Conservation (phyloP, 1,140 invertebrate genomes). For the Eueides isabella region DNA sequence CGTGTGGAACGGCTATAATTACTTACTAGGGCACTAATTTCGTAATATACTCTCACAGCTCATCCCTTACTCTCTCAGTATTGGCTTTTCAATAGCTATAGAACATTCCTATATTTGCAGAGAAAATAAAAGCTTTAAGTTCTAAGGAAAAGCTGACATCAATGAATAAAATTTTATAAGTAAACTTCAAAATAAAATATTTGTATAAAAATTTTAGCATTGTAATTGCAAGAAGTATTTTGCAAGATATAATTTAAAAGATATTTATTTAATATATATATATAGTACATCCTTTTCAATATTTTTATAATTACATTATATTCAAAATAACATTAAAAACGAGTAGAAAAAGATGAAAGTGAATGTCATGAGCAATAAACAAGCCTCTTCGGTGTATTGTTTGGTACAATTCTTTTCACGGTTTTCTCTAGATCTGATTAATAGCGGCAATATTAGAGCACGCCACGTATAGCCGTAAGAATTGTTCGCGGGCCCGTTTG, state of each 20-base stretch:
- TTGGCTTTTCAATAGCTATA: neutral
- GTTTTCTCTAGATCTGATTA: constrained; percentile 59
- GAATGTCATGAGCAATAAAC: constrained; percentile 19
- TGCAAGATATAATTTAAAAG: too few relatives aligned
- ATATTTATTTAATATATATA: too few relatives aligned
- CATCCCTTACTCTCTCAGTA: neutral
- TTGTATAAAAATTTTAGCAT: neutral
- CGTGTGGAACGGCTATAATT: neutral
- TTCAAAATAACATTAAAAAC: neutral
- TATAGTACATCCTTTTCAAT: too few relatives aligned
- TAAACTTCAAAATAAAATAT: neutral
- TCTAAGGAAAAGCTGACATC: neutral
- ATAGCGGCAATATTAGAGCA: constrained; percentile 66
- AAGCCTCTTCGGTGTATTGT: constrained; percentile 43
- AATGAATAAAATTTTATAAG: constrained; percentile 7
- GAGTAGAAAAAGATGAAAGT: constrained; percentile 13
- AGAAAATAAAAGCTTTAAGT: constrained; percentile 4
- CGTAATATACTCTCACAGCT: neutral
- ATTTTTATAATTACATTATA: neutral
- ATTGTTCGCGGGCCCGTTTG: constrained; percentile 50
- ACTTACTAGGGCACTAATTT: neutral
- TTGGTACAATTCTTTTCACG: constrained; percentile 52
- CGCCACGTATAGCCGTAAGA: constrained; percentile 60
- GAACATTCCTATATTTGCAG: neutral
- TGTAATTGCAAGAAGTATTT: neutral